These are phyloP conservation scores for Thysanoteuthis rhombus DNA, from an alignment of 2,888 invertebrate genomes.

Conservation along the genomic window DNA sequence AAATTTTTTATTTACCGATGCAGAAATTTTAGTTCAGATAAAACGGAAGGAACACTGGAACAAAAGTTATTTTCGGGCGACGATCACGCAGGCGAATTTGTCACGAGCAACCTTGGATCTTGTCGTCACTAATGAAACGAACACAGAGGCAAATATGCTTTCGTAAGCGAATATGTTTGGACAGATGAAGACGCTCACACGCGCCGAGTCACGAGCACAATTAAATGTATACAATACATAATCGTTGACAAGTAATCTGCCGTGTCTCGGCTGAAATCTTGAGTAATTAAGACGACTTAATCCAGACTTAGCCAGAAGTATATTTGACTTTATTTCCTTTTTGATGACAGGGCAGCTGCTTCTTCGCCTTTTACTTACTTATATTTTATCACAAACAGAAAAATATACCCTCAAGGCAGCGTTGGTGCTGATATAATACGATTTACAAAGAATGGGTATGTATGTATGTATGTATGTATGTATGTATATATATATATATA, in stretches of 20 bases:
- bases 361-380: background rate
- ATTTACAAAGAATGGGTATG: too few relatives aligned
- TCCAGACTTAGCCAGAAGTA: background rate
- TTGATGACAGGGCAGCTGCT: background rate
- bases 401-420: background rate
- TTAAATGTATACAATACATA: background rate
- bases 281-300: background rate
- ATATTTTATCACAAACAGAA: background rate
- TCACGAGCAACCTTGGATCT: background rate
- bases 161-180: background rate
- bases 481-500: too few relatives aligned
- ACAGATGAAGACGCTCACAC: background rate
- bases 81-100: background rate
- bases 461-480: too few relatives aligned
- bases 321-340: background rate
- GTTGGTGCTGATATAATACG: too few relatives aligned
- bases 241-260: background rate
- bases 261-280: background rate
- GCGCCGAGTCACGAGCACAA: background rate
- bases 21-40: background rate
- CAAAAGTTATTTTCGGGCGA: background rate
- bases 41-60: background rate
- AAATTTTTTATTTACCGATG: too few relatives aligned
- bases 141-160: background rate
- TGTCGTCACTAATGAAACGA: background rate